Conservation (phyloP, 2,113 vertebrate species). For the Ciconia stormi region DNA sequence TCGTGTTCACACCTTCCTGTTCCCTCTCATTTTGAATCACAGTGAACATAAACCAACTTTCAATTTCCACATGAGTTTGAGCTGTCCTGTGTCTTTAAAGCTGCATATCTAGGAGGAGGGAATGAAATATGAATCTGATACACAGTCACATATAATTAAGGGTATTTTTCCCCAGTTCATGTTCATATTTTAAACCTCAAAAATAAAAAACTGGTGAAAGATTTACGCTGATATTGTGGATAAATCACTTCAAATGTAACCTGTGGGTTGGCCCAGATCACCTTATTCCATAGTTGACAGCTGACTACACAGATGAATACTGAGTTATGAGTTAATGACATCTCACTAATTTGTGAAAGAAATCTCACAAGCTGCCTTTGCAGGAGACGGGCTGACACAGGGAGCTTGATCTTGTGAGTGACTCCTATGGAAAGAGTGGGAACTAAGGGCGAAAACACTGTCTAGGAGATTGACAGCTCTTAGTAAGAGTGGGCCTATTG, state of each 20-base stretch:
- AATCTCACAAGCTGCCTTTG: not conserved
- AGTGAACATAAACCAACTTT: not conserved
- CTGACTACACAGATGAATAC: not conserved
- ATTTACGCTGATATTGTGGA: not conserved
- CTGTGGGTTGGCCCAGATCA: not conserved
- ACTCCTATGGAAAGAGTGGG: not conserved
- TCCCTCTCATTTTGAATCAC: not conserved
- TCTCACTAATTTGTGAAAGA: not conserved
- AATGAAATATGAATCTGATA: not conserved
- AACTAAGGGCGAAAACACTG: not conserved
- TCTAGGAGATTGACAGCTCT: not conserved
- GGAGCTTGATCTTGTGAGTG: not conserved
- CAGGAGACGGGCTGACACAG: not conserved
- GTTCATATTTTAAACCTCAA: not conserved
- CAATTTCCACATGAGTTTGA: not conserved
- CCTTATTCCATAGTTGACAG: not conserved
- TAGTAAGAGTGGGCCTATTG: not conserved
- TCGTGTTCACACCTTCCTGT: not conserved
- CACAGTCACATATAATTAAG: not conserved
- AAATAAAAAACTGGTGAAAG: not conserved
- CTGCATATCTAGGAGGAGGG: not conserved
- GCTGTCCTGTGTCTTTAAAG: not conserved
- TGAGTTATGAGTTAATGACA: not conserved
- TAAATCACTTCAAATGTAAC: not conserved
- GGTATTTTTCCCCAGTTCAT: not conserved